Base-by-base conservation (phyloP, 2,888 invertebrate genomes). In the Itoplectis maculator region DNA sequence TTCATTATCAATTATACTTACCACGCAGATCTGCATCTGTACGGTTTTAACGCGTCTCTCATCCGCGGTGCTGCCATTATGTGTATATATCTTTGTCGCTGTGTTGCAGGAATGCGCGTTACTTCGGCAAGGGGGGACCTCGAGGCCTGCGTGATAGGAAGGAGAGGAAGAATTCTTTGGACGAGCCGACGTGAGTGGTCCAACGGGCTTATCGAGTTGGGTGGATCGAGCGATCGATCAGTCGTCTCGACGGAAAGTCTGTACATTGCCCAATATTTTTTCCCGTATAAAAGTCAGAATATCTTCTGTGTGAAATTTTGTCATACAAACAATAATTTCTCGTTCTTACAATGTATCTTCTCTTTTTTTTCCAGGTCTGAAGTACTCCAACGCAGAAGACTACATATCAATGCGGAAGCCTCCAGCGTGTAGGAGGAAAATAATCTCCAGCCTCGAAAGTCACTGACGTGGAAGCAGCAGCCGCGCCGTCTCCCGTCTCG, bases 1-100 rank as follows among this genome's bases (percentile, higher is more conserved):
- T 82, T 79, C 79, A 73, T 82, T 82, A 82, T 79, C 79, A 73
- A 79, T 82, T 82, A 42, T 66, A n/a, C 56, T 59, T 23, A 75
- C 66, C 74, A 72, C 70, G 37, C 70, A 45, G 54, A 47, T 70
- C 37, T 49, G 49, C 13, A 35, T 65, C 45, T 45, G 29, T 65
- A 65, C 42, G 65, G 45, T 68, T 35, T 35, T 15, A 51, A 51
- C 51, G 13, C n/a, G 15, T 35, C 23, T 9, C 11, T 18, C 20
- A 51, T 0, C 9, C 13, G 23, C 29, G 29, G 5, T n/a, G n/a
- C 3, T 29, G 29, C 13, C 54, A 23, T 54, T 23, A 3, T n/a
- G n/a, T n/a, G n/a, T n/a, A n/a, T n/a, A n/a, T 54, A 23, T 20
- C 23, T 23, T 13, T 54, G 47, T 47, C 15, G 6, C n/a, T 51